Conservation (phyloP, 2,888 invertebrate species). For the Andricus curvator region DNA sequence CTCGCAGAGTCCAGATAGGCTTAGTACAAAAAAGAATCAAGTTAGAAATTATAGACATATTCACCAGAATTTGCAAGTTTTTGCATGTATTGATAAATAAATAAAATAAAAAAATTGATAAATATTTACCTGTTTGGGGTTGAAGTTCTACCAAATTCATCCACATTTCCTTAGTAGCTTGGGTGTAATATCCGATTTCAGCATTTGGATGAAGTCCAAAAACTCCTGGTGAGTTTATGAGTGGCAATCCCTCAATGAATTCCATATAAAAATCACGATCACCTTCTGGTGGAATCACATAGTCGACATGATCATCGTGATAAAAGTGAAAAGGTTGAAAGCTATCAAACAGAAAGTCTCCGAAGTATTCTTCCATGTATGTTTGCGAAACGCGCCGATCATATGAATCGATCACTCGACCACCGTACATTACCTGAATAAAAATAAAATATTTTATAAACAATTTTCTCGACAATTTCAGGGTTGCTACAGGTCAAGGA, state of each 20-base stretch:
- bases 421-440: constrained; percentile 94
- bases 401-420: constrained; percentile 94
- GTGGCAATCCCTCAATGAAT: constrained; percentile 87
- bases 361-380: constrained; percentile 97
- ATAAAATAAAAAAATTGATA: too few species aligned
- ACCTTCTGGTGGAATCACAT: constrained; percentile 86
- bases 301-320: constrained; percentile 86
- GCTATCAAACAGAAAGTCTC: constrained; percentile 94
- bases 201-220: constrained; percentile 97
- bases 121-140: constrained; percentile 88
- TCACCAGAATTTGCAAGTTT: neutral
- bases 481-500: too few species aligned
- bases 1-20: neutral
- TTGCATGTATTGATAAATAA: too few species aligned
- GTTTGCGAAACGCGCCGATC: constrained; percentile 92
- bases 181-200: constrained; percentile 95
- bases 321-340: constrained; percentile 96
- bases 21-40: neutral
- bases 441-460: neutral
- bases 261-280: constrained; percentile 85
- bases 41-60: neutral
- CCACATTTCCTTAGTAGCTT: constrained; percentile 93
- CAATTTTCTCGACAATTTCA: too few species aligned
- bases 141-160: constrained; percentile 91
- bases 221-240: constrained; percentile 93